These are phyloP conservation scores for Pogonomyrmex barbatus DNA, from an alignment of 1,140 invertebrate species.

Conservation along the genomic window DNA sequence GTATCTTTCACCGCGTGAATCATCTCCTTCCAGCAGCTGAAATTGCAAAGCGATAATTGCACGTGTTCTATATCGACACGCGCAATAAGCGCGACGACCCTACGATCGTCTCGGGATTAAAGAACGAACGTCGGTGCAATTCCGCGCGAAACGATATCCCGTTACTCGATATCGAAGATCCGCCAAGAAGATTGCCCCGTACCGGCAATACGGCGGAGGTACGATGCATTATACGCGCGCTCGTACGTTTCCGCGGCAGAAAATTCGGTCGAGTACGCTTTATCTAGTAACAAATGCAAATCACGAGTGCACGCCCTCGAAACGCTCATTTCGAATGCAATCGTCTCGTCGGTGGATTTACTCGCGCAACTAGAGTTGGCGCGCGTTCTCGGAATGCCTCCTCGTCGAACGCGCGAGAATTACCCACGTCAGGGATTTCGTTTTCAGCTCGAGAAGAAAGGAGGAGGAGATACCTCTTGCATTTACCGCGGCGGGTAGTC, in stretches of 20 bases:
- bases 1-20: background rate
- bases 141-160: constrained; percentile 12
- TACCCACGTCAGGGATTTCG: constrained; percentile 6
- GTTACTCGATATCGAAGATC: constrained; percentile 6
- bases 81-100: background rate
- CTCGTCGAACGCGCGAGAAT: constrained; percentile 12
- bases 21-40: no score
- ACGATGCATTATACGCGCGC: constrained; percentile 18
- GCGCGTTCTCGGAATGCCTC: background rate
- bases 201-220: background rate
- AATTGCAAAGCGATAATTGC: constrained; percentile 26
- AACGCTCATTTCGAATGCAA: constrained; percentile 25
- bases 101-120: constrained; percentile 16
- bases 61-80: background rate
- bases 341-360: constrained; percentile 32
- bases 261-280: constrained; percentile 28
- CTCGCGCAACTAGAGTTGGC: background rate
- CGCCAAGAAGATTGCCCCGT: background rate
- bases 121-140: background rate
- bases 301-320: background rate
- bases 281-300: constrained; percentile 12
- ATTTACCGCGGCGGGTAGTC: background rate
- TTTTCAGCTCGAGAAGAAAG: background rate
- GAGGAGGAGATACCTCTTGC: background rate
- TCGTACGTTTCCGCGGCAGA: constrained; percentile 5